Base-by-base conservation (phyloP, 2,888 invertebrate genomes). In the Lycaena phlaeas region DNA sequence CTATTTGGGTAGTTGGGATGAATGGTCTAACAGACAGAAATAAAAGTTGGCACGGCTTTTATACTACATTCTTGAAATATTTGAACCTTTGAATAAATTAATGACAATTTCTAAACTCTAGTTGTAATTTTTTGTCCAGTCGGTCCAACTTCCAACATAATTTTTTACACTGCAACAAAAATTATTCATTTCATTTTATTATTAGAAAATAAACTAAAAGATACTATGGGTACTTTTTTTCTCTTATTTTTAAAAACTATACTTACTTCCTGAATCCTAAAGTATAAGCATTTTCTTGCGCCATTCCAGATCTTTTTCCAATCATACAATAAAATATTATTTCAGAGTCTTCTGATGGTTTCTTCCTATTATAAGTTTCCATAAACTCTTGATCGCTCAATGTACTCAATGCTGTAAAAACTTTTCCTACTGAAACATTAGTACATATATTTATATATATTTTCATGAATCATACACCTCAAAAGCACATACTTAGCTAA, bases 271-370 rank as follows among this genome's bases (percentile, higher is more conserved):
- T 76, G 61, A 74, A 91, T 58, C 90, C 90, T 41, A 87, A 54
- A 52, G 82, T 76, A 15, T 74, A 52, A 28, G 89, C 86, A 51
- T 81, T 81, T 55, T 87, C 79, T 51, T 89, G 87, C 2, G 91
- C 91, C 57, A 72, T 86, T 5, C 75, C 82, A 49, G 90, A 89
- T 56, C 92, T 84, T 54, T 73, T 88, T 6, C 92, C 92, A 44
- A 88, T 85, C 67, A 86, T 88, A 59, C 92, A 93, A 38, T 89
- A 89, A 51, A 92, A 87, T 51, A 92, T 89, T 2, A 92, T 73
- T 52, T 87, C 86, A 2, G 86, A 82, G 28, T 87, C 66, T 40
- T 72, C 63, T 1, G 62, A 46, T 0, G 92, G 92, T 55, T 91
- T 91, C 0, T 74, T 57, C 40, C 78, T 84, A 0, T 86, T 77